Percentiles rank a stretch among this genome's conserved stretches.
phyloP scores from a whole-genome alignment of 2,888 invertebrate species.

The Bursaphelenchus okinawaensis region DNA sequence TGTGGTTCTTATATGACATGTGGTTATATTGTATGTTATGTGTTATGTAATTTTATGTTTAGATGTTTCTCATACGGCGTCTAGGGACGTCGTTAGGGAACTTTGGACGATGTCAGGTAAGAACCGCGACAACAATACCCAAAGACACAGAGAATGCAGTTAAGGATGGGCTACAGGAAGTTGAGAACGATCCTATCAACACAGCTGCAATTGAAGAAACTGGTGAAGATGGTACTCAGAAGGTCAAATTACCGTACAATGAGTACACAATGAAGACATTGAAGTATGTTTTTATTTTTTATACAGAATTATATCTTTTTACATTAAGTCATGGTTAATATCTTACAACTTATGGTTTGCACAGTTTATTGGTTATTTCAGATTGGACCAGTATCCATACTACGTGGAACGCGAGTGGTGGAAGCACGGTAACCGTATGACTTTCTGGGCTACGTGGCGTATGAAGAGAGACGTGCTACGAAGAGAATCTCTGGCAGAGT shows the following conservation, averaged over 20 bases:
- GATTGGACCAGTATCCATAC: constrained; percentile 40
- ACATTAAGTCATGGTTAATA: no score
- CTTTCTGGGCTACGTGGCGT: constrained; percentile 71
- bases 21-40: not conserved
- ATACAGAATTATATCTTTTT: no score
- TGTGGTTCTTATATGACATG: not conserved
- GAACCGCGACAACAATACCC: not conserved
- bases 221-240: constrained; percentile 9
- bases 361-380: constrained; percentile 14
- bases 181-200: not conserved
- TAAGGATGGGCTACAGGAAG: not conserved
- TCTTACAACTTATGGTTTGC: no score
- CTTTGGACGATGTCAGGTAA: not conserved
- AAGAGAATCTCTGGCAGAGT: constrained; percentile 70
- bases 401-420: constrained; percentile 57
- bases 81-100: not conserved
- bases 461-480: constrained; percentile 82
- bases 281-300: not conserved
- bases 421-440: constrained; percentile 54
- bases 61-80: not conserved
- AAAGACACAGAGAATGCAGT: no score
- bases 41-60: not conserved
- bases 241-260: constrained; percentile 16
- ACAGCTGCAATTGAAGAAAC: constrained; percentile 5
- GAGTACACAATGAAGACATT: constrained; percentile 2